Percentiles rank a stretch among this genome's conserved stretches.
Conservation (phyloP, 2,113 vertebrate genomes). For the Menura novaehollandiae region DNA sequence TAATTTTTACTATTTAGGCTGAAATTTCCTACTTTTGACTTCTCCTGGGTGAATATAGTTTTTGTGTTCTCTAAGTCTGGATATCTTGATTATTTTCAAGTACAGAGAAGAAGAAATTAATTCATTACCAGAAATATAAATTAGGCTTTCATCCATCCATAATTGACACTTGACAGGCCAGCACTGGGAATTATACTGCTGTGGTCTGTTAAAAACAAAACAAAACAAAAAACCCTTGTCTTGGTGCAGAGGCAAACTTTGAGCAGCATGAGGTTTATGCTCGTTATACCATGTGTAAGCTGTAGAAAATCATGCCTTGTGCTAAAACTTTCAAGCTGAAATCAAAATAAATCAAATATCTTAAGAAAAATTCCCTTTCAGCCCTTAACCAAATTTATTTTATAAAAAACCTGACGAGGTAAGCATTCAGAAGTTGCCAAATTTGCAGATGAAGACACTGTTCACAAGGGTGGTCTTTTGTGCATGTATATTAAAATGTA, state of each 20-base stretch:
- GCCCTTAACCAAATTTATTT: background rate
- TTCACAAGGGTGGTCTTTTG: background rate
- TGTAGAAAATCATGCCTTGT: background rate
- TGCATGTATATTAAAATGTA: background rate
- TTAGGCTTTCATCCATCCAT: background rate
- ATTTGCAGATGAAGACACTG: background rate
- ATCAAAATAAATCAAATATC: background rate
- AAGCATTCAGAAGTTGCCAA: background rate
- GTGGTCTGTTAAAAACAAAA: background rate
- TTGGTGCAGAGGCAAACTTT: background rate
- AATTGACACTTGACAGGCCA: background rate
- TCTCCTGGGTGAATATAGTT: background rate
- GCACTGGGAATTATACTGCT: background rate
- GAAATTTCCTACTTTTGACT: background rate
- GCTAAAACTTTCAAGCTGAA: background rate
- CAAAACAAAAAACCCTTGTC: background rate
- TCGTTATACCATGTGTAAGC: background rate
- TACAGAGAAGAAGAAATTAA: background rate
- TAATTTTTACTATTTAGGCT: background rate
- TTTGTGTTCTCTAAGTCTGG: background rate
- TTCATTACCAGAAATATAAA: background rate
- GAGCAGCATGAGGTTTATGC: background rate
- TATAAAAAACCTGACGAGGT: background rate
- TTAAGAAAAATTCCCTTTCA: background rate
- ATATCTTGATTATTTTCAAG: background rate